Conservation (phyloP, 2,888 invertebrate species). For the Phragmatobia fuliginosa region DNA sequence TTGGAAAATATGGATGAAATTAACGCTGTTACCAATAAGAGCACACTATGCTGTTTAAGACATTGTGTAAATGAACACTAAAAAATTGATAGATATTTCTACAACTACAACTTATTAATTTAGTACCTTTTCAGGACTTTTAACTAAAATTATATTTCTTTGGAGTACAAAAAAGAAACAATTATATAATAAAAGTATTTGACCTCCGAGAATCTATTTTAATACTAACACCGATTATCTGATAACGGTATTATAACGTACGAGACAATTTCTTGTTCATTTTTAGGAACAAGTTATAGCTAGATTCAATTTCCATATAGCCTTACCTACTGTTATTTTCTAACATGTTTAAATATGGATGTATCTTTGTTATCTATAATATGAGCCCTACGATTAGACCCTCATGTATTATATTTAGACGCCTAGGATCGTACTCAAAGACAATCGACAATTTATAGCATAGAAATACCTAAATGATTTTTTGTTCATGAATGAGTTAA, state of each 20-base stretch:
- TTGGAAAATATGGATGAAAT: too few species aligned
- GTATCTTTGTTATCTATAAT: background rate
- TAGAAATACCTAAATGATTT: background rate
- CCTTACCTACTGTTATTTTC: background rate
- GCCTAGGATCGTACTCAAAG: background rate
- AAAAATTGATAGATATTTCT: too few species aligned
- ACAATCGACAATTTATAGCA: background rate
- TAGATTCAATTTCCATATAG: background rate
- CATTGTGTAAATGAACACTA: too few species aligned
- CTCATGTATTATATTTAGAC: background rate
- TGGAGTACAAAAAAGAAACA: background rate
- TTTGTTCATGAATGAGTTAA: background rate
- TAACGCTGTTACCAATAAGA: too few species aligned
- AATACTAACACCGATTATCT: background rate
- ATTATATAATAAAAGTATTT: background rate
- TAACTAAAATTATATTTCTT: background rate
- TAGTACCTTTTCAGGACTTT: background rate
- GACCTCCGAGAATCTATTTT: background rate
- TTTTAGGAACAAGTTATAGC: conserved; percentile 1
- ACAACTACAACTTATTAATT: too few species aligned
- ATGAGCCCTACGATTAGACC: background rate
- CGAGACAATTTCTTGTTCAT: background rate
- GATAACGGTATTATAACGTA: conserved; percentile 15
- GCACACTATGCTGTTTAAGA: too few species aligned
- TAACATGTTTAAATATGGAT: background rate